Evolutionary conservation across 1,140 invertebrate species (phyloP), one percentile per base, ranked within the genome.

Genomic region (Branchinecta lindahli): DNA sequence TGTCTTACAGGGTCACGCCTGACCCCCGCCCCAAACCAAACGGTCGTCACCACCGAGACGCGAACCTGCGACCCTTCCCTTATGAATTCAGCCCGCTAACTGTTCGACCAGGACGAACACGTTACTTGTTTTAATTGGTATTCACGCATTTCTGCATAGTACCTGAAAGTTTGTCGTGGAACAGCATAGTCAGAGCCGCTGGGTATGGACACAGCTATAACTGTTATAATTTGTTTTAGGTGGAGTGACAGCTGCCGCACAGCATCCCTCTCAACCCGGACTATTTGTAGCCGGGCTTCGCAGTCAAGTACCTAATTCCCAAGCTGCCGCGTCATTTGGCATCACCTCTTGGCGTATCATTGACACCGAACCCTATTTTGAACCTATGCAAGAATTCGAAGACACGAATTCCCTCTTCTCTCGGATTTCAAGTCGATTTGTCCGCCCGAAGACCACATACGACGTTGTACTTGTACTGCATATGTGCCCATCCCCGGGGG

Each of bases 331-430:
- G 44, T 71, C 71, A 68, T 81, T 82, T 67, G 88, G 87, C 6
- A 78, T 91, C 18, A 86, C 85, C 18, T 83, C 85, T 4, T 91
- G 88, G 88, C 79, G 89, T 68, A 78, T 86, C 15, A 75, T 92
- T 8, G 86, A 87, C 75, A 88, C 88, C 74, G 79, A 83, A 75
- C 89, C 89, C 3, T 86, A 86, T 75, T 91, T 87, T 76, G 88
- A 86, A 79, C 44, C 46, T 21, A 44, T 46, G 44, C 21, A 46
- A 9, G 15, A 20, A 45, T 18, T 46, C 72, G 65, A 47, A 66
- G 47, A 20, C 8, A 8, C 61, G 9, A 44, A 46, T 46, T 21
- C 52, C 44, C 68, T 70, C 67, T 45, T 52, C 70, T 70, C 71
- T 71, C 3, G 61, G 78, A 10, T 70, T 44, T 9, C 21, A 44